Base-by-base conservation (phyloP, 2,888 invertebrate genomes). In the Gymnoscelis rufifasciata region DNA sequence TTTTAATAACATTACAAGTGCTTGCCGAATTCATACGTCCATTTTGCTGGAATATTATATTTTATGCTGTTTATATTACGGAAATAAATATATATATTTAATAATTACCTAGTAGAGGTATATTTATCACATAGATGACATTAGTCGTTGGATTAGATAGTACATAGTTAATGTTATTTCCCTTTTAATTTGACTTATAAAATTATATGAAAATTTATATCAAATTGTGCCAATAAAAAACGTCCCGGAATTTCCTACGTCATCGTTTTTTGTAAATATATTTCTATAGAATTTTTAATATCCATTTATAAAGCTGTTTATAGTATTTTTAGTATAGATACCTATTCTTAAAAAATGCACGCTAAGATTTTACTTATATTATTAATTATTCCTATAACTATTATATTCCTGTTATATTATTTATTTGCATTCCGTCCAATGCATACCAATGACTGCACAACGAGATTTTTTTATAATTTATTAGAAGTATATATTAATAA, bases 191-290 rank as follows among this genome's bases (percentile, higher is more conserved):
- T 31, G n/a, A n/a, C n/a, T 33, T 33, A 33, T 33, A 6, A 2
- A 6, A 3, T 26, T 15, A n/a, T 13, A 14, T 43, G 38, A 49
- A 43, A 53, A 51, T 47, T 42, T 48, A 71, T 71, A 73, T 76
- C 68, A 71, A 64, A 60, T 58, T 64, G 78, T 78, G 75, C 76
- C 76, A 77, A 72, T 57, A 54, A 60, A 51, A 50, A 52, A 56
- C 72, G 73, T 77, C 75, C 74, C 59, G 24, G 30, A 44, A 62
- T 60, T 52, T 66, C 62, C 62, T 64, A 65, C 37, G 62, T 65
- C 68, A 69, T 63, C 62, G 63, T 69, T 66, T 19, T 72, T 66
- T 78, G 67, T 74, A 75, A 66, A 73, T 74, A 72, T 74, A 70
- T 77, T 71, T 76, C 64, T 69, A 68, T 66, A 64, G 66, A 57